Base-by-base conservation (phyloP, 2,888 invertebrate species). In the Andrena minutula region DNA sequence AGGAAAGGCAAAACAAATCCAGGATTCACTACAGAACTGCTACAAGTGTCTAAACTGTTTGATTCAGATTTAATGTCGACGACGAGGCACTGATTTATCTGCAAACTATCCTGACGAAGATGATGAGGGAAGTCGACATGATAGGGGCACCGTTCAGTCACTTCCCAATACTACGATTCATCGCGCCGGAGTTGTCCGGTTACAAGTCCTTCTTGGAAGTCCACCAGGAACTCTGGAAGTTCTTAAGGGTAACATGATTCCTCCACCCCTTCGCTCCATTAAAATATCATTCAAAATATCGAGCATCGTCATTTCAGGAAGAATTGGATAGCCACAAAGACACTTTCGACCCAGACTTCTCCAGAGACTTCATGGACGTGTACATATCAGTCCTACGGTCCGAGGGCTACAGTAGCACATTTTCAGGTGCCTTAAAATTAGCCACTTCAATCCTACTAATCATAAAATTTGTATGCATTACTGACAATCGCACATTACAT, bases 361-460 rank as follows among this genome's bases (percentile, higher is more conserved):
- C 96, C 0, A 95, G 96, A 68, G 97, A 98, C 92, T 95, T 98
- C 41, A 98, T 98, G 96, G 97, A 98, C 89, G 96, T 96, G 1
- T 98, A 98, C 89, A 94, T 98, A 70, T 95, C 96, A 89, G 96
- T 96, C 79, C 93, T 98, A 81, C 95, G 95, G 63, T 95, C 96
- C 3, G 94, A 95, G 23, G 95, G 95, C 8, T 95, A 95, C 72
- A 94, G 94, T 51, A 94, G 95, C 61, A 93, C 94, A 35, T 94
- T 94, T 88, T 94, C 94, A 82, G 94, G 94, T 94, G 1, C 10
- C 23, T 4, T 26, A 41, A 41, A 16, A 16, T 41, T 16, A 26
- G 10, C 56, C 0, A 12, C 23, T 12, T 10, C 2, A 56, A 56
- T 56, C 16, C 16, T 4, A 5, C 41, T 16, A 41, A 16, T 41